Evolutionary conservation across 2,113 vertebrate genomes (phyloP).

Genomic region (Gymnorhina tibicen): DNA sequence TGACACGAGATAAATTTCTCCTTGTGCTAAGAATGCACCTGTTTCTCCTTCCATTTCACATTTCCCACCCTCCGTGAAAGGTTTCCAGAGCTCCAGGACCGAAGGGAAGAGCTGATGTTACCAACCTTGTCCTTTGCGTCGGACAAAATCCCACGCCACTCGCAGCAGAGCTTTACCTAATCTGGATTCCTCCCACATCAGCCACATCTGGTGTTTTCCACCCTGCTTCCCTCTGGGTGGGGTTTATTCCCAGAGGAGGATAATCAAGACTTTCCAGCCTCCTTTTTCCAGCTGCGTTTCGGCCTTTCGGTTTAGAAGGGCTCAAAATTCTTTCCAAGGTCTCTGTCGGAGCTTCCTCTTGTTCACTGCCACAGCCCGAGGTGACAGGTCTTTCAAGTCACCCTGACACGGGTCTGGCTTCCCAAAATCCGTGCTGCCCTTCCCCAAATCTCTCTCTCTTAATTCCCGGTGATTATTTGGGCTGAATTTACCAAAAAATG

Average conservation of each 20-base stretch:
- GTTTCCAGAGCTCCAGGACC: not conserved
- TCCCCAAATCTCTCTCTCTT: not conserved
- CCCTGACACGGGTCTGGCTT: not conserved
- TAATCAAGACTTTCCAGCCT: conserved; percentile 29
- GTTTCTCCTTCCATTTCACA: not conserved
- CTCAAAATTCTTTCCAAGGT: not conserved
- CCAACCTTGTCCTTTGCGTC: not conserved
- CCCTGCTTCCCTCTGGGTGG: conserved; percentile 25
- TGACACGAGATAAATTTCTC: not conserved
- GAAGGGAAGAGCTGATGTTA: not conserved
- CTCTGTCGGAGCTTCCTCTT: not conserved
- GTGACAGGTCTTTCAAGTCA: not conserved
- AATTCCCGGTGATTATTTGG: not conserved
- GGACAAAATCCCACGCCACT: not conserved
- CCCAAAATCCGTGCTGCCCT: not conserved
- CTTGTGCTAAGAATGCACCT: not conserved
- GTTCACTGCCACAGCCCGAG: not conserved
- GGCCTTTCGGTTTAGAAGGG: not conserved
- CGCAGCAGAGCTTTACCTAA: conserved; percentile 15
- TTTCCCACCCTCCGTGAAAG: not conserved
- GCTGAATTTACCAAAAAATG: not conserved
- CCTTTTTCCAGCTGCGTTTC: not conserved
- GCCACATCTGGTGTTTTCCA: conserved; percentile 56
- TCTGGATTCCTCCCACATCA: not conserved
- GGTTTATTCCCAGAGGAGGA: conserved; percentile 36